Base-by-base conservation (phyloP, 2,113 vertebrate genomes). In the Alaudala cheleensis region DNA sequence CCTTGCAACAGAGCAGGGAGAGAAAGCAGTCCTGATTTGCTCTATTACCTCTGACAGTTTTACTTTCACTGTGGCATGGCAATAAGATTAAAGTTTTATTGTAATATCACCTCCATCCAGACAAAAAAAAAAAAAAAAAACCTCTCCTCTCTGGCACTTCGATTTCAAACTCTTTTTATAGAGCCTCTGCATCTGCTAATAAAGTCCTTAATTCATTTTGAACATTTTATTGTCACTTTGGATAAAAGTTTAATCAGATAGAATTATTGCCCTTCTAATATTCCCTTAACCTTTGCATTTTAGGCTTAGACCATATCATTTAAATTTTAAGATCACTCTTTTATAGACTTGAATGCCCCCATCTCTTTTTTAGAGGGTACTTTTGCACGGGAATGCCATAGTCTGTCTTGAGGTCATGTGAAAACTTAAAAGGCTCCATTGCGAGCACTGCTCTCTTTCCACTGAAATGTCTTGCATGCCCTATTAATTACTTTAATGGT, bases 181-280 rank as follows among this genome's bases (percentile, higher is more conserved):
- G 79, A 90, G 53, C 84, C 62, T 84, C 88, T 86, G 77, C 92
- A 86, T 93, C 94, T 95, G 86, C 94, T 96, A 96, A 95, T 96
- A 94, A 96, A 96, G 84, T 92, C 90, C 82, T 90, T 72, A 92
- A 97, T 97, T 97, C 95, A 93, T 96, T 94, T 94, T 87, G 92
- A 94, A 88, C 82, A 88, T 96, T 97, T 97, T 90, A 96, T 91
- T 97, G 88, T 95, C 81, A 80, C 93, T 94, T 95, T 6, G 44
- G 89, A 97, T 97, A 95, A 94, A 97, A 98, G 91, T 96, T 97
- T 98, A 97, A 97, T 98, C 97, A 97, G 96, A 79, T 95, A 96
- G 96, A 98, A 96, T 97, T 94, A 97, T 90, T 95, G 82, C 86
- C 96, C 71, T 94, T 96, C 96, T 96, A 97, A 96, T 97, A 96